phyloP scores from a whole-genome alignment of 1,140 invertebrate genomes.

The Littorina saxatilis region DNA sequence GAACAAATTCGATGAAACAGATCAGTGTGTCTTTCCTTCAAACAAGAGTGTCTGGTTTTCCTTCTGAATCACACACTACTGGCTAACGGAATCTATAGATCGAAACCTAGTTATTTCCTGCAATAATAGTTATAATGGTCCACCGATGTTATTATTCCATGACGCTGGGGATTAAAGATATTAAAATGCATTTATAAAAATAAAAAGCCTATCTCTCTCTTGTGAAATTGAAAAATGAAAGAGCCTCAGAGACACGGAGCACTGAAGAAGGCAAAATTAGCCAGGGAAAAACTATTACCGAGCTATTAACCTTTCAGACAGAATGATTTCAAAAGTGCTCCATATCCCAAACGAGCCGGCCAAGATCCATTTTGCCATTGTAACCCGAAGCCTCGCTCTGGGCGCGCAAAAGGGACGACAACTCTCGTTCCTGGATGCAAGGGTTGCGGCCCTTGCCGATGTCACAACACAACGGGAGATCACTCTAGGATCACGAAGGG shows the following conservation, averaged over 20 bases:
- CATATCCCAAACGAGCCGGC: conserved; percentile 3
- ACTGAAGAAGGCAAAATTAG: conserved; percentile 10
- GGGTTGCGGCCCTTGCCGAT: conserved; percentile 21
- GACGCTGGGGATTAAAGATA: too few species aligned
- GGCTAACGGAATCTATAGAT: too few species aligned
- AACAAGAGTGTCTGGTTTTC: too few species aligned
- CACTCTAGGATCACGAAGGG: conserved; percentile 29
- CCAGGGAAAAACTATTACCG: conserved; percentile 6
- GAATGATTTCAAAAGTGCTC: conserved; percentile 34
- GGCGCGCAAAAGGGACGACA: conserved; percentile 12
- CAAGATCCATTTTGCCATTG: conserved; percentile 27
- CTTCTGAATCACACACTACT: too few species aligned
- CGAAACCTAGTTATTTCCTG: too few species aligned
- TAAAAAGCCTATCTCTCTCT: too few species aligned
- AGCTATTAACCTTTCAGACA: conserved; percentile 28
- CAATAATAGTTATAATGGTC: too few species aligned
- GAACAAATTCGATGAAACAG: too few species aligned
- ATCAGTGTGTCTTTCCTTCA: too few species aligned
- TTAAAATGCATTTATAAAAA: too few species aligned
- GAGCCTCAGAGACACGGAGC: background rate
- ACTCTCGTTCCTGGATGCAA: conserved; percentile 2
- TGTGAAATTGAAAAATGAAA: conserved; percentile 3
- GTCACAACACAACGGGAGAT: conserved; percentile 31
- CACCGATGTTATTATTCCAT: too few species aligned
- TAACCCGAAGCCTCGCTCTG: conserved; percentile 24